Percentiles rank a stretch among this genome's conserved stretches.
These are phyloP conservation scores for Hippocampus barbouri DNA, from an alignment of 2,113 vertebrate species.

Conservation along the genomic window DNA sequence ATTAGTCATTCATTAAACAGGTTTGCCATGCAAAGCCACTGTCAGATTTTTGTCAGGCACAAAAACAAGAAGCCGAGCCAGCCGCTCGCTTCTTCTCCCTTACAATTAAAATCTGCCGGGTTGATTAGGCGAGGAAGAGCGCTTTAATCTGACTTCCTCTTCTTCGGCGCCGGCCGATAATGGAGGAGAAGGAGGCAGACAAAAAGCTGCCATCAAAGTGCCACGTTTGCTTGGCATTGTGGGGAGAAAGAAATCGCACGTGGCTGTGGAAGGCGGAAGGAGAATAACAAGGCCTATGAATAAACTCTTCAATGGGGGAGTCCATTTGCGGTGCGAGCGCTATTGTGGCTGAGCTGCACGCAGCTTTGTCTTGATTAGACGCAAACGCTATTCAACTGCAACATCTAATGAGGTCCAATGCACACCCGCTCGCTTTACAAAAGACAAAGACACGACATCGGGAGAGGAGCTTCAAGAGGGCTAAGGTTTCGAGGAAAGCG, in stretches of 20 bases:
- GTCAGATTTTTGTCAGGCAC: slow-evolving; percentile 77
- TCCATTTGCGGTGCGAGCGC: background rate
- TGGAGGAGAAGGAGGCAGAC: slow-evolving; percentile 59
- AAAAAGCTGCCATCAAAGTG: slow-evolving; percentile 56
- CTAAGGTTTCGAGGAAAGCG: background rate
- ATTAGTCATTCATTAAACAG: slow-evolving; percentile 80
- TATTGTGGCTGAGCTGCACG: background rate
- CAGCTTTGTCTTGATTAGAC: background rate
- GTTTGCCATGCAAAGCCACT: slow-evolving; percentile 80
- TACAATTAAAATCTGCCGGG: slow-evolving; percentile 70
- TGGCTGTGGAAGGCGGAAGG: slow-evolving; percentile 35
- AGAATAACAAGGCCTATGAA: slow-evolving; percentile 69
- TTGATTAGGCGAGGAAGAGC: slow-evolving; percentile 62
- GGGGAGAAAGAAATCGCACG: slow-evolving; percentile 57
- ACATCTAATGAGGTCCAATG: background rate
- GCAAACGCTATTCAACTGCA: background rate
- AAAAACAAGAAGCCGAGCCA: slow-evolving; percentile 57
- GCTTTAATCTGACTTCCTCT: slow-evolving; percentile 71
- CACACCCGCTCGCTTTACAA: no score
- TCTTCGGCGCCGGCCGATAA: slow-evolving; percentile 51
- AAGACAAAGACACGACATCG: background rate
- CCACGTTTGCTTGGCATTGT: slow-evolving; percentile 63
- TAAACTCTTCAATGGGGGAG: slow-evolving; percentile 35
- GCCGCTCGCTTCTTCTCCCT: slow-evolving; percentile 47
- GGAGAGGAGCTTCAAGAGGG: background rate